phyloP scores from a whole-genome alignment of 2,797 vertebrate genomes.

The Rhinoraja longicauda region DNA sequence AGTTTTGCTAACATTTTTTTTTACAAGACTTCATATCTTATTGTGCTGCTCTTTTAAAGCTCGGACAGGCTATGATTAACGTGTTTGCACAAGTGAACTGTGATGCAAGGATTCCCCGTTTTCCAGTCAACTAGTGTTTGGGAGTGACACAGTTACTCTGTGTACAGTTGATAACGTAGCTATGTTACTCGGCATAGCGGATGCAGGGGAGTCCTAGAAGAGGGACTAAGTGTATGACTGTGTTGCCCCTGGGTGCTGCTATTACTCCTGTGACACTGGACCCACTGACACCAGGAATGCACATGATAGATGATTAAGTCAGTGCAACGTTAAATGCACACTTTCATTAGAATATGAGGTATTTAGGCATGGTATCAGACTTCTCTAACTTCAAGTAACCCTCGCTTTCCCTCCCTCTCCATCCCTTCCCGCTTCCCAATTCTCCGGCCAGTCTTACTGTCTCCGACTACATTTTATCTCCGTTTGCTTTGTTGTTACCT shows the following conservation, averaged over 20 bases:
- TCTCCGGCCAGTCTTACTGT: too few species aligned
- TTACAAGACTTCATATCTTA: neutral
- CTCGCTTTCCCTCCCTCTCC: too few species aligned
- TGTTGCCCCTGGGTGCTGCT: neutral
- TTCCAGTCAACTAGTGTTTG: neutral
- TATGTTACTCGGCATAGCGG: neutral
- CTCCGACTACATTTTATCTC: too few species aligned
- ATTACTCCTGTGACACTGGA: neutral
- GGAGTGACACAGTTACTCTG: neutral
- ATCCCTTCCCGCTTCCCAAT: too few species aligned
- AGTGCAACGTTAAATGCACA: neutral
- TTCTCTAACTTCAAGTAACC: too few species aligned
- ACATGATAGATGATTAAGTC: neutral
- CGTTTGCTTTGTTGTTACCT: too few species aligned
- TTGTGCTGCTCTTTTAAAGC: neutral
- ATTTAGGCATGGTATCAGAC: too few species aligned
- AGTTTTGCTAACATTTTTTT: neutral
- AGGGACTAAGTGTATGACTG: neutral
- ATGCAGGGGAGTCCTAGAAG: neutral
- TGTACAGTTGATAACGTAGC: neutral
- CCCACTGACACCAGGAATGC: neutral
- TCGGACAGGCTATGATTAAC: neutral
- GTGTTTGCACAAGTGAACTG: neutral
- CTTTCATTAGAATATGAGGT: too few species aligned
- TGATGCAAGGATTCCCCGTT: neutral